A percentile compares a stretch with the other conserved stretches of the same genome.
These are phyloP conservation scores for Glaucopsyche alexis DNA, from an alignment of 2,888 invertebrate species.

Conservation along the genomic window DNA sequence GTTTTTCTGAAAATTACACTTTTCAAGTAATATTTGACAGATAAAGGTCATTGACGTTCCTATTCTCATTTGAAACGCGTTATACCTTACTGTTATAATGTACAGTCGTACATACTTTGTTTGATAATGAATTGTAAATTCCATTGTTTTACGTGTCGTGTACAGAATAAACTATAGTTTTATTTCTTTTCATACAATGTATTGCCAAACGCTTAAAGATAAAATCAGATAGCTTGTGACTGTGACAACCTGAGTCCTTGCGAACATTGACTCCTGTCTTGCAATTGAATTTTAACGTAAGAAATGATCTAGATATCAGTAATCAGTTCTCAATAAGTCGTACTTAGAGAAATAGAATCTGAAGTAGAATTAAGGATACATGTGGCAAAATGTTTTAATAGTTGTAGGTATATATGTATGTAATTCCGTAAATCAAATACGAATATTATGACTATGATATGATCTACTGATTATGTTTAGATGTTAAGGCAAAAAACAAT, in stretches of 20 bases:
- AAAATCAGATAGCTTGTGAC: not conserved
- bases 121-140: constrained; percentile 19
- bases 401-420: too few relatives aligned
- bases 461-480: too few relatives aligned
- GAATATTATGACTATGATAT: too few relatives aligned
- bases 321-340: not conserved
- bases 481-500: too few relatives aligned
- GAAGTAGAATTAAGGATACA: too few relatives aligned
- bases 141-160: constrained; percentile 14
- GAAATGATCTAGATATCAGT: not conserved
- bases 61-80: too few relatives aligned
- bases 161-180: not conserved
- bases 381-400: too few relatives aligned
- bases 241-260: constrained; percentile 2
- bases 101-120: not conserved
- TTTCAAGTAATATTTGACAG: too few relatives aligned
- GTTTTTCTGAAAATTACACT: too few relatives aligned
- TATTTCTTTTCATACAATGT: not conserved
- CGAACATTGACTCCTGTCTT: constrained; percentile 1
- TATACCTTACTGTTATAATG: not conserved
- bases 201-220: constrained; percentile 6
- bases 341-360: too few relatives aligned
- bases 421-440: too few relatives aligned
- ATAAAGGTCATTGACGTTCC: too few relatives aligned
- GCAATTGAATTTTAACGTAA: constrained; percentile 11